phyloP scores from a whole-genome alignment of 2,113 vertebrate genomes.

The Lates calcarifer region DNA sequence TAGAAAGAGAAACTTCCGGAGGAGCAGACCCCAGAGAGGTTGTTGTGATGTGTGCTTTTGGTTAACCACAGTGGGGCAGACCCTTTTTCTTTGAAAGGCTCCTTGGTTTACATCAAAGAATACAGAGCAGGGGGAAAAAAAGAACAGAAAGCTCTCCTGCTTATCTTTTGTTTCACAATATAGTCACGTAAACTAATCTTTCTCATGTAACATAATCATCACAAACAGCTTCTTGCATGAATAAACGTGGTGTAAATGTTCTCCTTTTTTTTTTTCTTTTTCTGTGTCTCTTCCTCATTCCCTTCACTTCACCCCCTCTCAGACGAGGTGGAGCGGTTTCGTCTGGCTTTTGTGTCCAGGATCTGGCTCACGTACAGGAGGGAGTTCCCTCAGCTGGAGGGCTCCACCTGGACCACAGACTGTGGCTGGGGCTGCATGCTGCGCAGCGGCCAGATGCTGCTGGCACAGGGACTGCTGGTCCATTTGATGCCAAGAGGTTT shows the following conservation, averaged over 20 bases:
- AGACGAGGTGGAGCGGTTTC: constrained; percentile 90
- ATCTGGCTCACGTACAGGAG: constrained; percentile 93
- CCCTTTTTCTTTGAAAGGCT: not conserved
- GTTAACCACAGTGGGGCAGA: constrained; percentile 21
- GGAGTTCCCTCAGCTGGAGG: constrained; percentile 90
- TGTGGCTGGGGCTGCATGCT: constrained; percentile 97
- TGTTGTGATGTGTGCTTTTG: constrained; percentile 30
- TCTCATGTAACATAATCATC: not conserved
- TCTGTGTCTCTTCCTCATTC: not conserved
- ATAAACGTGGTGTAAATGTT: not conserved
- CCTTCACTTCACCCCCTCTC: not conserved
- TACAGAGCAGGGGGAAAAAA: not conserved
- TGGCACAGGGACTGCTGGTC: constrained; percentile 90
- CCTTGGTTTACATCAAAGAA: constrained; percentile 11
- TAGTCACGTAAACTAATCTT: not conserved
- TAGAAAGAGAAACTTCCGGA: not conserved
- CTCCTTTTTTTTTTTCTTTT: not conserved
- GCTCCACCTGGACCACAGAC: constrained; percentile 90
- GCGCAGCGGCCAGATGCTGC: constrained; percentile 93
- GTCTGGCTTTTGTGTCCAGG: constrained; percentile 87
- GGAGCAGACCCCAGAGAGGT: constrained; percentile 12
- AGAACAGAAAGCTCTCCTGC: not conserved
- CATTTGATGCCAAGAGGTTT: constrained; percentile 89
- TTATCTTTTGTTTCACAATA: not conserved
- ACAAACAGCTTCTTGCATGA: not conserved